These are phyloP conservation scores for Cordilura impudica DNA, from an alignment of 2,888 invertebrate species.

Conservation along the genomic window DNA sequence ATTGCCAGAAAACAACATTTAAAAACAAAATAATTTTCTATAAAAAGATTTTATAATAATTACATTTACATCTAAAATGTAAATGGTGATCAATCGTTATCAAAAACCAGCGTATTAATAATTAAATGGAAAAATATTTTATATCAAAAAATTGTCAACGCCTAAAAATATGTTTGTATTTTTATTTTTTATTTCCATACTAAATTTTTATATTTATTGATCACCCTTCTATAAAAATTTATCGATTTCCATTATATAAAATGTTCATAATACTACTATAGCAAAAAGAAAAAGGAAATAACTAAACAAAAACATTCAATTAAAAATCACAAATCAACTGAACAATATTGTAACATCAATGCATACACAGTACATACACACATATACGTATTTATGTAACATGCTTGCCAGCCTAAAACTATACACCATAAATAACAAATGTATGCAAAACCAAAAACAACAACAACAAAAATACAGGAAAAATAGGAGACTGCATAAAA, in stretches of 20 bases:
- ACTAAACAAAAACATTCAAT: slow-evolving; percentile 56
- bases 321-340: slow-evolving; percentile 58
- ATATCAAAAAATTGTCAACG: slow-evolving; percentile 21
- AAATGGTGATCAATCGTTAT: too few relatives aligned
- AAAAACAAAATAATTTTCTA: too few relatives aligned
- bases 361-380: not conserved
- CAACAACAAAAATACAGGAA: slow-evolving; percentile 25
- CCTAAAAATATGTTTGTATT: slow-evolving; percentile 18
- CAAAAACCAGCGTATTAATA: not conserved
- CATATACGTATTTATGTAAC: not conserved
- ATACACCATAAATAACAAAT: slow-evolving; percentile 53
- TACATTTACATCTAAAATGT: too few relatives aligned
- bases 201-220: not conserved
- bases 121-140: not conserved
- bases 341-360: slow-evolving; percentile 43
- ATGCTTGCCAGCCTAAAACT: slow-evolving; percentile 46
- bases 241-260: slow-evolving; percentile 59
- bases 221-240: slow-evolving; percentile 50
- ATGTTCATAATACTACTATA: slow-evolving; percentile 19
- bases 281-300: slow-evolving; percentile 8
- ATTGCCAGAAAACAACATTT: too few relatives aligned
- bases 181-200: not conserved
- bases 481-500: slow-evolving; percentile 46
- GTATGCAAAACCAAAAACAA: slow-evolving; percentile 30
- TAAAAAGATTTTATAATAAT: too few relatives aligned